Percentiles rank a stretch among this genome's conserved stretches.
These are phyloP conservation scores for Monopis laevigella DNA, from an alignment of 2,888 invertebrate genomes.

Conservation along the genomic window DNA sequence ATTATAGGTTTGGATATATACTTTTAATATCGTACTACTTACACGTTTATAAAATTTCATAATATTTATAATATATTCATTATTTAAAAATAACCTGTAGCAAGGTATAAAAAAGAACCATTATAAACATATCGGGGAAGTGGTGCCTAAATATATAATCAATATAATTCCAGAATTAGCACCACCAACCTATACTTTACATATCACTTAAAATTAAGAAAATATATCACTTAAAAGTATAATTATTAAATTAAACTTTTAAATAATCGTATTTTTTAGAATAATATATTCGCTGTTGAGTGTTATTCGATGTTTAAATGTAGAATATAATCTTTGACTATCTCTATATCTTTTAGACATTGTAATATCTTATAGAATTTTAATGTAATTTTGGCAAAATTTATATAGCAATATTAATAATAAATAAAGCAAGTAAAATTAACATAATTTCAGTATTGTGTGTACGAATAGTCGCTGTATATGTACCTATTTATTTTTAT, in stretches of 20 bases:
- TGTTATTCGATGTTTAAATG: slow-evolving; percentile 20
- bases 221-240: too few species aligned
- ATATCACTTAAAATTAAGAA: slow-evolving; percentile 43
- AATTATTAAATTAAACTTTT: slow-evolving; percentile 1
- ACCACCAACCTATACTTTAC: slow-evolving; percentile 34
- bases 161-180: slow-evolving; percentile 17
- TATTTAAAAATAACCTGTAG: not conserved
- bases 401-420: not conserved
- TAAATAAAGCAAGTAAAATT: too few species aligned
- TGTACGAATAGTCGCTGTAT: not conserved
- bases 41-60: not conserved
- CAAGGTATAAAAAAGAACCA: slow-evolving; percentile 30
- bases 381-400: not conserved
- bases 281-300: slow-evolving; percentile 26
- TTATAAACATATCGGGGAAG: slow-evolving; percentile 42
- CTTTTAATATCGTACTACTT: too few species aligned
- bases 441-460: too few species aligned
- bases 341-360: too few species aligned
- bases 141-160: slow-evolving; percentile 16
- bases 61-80: not conserved
- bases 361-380: too few species aligned
- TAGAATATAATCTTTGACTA: too few species aligned
- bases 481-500: not conserved
- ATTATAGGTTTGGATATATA: too few species aligned
- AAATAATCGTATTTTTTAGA: slow-evolving; percentile 6